Evolutionary conservation across 2,797 vertebrate genomes (phyloP).

Genomic region (Spatula clypeata): DNA sequence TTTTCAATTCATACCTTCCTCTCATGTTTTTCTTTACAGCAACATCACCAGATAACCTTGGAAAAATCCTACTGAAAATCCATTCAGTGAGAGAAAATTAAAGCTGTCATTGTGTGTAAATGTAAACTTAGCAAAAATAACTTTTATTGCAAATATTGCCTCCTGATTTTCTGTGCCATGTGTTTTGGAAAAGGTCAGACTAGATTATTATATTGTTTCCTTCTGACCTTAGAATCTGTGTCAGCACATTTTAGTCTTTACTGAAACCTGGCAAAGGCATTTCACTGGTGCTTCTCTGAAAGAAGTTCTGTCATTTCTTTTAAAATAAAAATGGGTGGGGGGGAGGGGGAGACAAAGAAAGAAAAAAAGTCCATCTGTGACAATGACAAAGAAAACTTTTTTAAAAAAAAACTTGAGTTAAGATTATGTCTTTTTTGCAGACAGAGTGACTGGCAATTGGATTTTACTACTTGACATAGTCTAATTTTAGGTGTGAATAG

Average conservation of each 20-base stretch:
- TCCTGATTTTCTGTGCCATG: neutral
- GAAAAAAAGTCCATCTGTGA: neutral
- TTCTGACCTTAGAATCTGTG: conserved; percentile 4
- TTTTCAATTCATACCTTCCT: neutral
- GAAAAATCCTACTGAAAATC: neutral
- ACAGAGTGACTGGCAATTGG: neutral
- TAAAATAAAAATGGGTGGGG: neutral
- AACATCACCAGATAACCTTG: neutral
- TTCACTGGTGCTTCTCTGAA: conserved; percentile 12
- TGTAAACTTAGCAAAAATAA: conserved; percentile 15
- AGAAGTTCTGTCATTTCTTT: conserved; percentile 3
- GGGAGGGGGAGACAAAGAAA: too few species aligned
- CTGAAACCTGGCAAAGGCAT: neutral
- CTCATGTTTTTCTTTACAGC: neutral
- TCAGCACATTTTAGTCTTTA: neutral
- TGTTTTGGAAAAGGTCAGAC: conserved; percentile 9
- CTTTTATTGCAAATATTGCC: neutral
- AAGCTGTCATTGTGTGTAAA: neutral
- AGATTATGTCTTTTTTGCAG: neutral
- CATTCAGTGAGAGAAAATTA: neutral
- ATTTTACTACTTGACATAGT: neutral
- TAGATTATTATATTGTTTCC: neutral
- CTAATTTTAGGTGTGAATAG: conserved; percentile 46
- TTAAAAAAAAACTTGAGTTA: neutral
- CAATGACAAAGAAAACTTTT: neutral